Evolutionary conservation across 2,797 vertebrate genomes (phyloP), one percentile per base, ranked within the genome.

Genomic region (Iguana delicatissima): DNA sequence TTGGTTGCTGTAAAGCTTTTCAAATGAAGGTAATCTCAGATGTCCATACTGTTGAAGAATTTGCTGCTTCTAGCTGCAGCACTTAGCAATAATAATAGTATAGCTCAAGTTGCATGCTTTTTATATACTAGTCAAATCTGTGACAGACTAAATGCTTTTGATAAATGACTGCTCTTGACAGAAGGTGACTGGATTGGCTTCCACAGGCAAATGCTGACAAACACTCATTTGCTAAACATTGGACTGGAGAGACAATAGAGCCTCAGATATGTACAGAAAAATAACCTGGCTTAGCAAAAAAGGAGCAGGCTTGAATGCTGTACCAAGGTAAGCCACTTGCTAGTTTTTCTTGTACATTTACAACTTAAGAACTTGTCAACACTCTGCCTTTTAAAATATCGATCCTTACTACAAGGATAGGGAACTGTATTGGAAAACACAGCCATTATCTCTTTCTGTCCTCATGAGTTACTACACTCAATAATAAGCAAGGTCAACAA

Each of bases 401-500:
- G 93, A 97, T 96, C 87, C 84, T 89, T 87, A 89, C 86, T 1
- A 64, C 69, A 90, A 62, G 0, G 4, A 92, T 14, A 72, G 89
- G 85, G 91, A 93, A 93, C 91, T 42, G 57, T 95, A 95, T 92
- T 92, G 91, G 94, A 97, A 96, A 96, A 92, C 64, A 57, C 59
- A 80, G 82, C 90, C 87, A 95, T 96, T 95, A 97, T 91, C 89
- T 89, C 67, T 85, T 88, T 93, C 87, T 1, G 0, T 84, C 94
- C 92, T 95, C 89, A 6, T 92, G 93, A 92, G 87, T 93, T 95
- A 92, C 92, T 90, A 92, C 18, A 38, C n/a, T 87, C 86, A 77
- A 92, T 76, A 92, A 90, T 90, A 93, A 96, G 92, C 93, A 97
- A 96, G 94, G 94, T 96, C 83, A 83, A 92, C 67, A 91, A 88